phyloP scores from a whole-genome alignment of 2,113 vertebrate species.

The Psammodynastes pulverulentus region DNA sequence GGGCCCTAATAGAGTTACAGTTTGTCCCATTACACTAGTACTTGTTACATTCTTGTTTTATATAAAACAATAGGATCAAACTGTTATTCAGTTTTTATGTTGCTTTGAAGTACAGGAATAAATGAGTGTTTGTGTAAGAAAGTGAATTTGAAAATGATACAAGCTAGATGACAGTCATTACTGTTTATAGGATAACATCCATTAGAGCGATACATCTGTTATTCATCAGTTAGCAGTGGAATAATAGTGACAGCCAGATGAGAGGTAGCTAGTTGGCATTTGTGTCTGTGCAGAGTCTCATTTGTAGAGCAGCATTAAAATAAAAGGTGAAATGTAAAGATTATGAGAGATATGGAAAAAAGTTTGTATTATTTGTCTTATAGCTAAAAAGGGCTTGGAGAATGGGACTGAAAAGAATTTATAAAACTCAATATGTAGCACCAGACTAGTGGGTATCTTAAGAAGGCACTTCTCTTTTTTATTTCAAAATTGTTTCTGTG shows the following conservation, averaged over 20 bases:
- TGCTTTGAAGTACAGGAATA: conserved; percentile 15
- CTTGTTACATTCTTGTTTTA: neutral
- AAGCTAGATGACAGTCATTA: conserved; percentile 7
- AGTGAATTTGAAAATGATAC: neutral
- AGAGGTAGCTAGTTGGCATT: neutral
- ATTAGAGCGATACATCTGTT: conserved; percentile 34
- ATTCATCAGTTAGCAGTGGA: conserved; percentile 31
- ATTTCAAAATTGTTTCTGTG: neutral
- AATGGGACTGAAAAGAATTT: no score
- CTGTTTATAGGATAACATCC: neutral
- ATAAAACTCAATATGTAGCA: neutral
- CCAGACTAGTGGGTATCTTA: neutral
- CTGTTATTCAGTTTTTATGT: neutral
- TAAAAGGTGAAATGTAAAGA: neutral
- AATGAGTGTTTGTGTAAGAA: neutral
- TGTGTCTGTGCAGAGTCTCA: conserved; percentile 2
- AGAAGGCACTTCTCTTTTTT: neutral
- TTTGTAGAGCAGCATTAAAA: neutral
- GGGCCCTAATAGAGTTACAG: no score
- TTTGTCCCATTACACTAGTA: neutral
- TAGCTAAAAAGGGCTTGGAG: neutral
- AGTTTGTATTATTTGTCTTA: neutral
- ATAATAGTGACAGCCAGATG: conserved; percentile 12
- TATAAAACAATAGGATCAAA: neutral
- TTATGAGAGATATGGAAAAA: neutral